Conservation (phyloP, 2,888 invertebrate species). For the Epinotia bilunana region DNA sequence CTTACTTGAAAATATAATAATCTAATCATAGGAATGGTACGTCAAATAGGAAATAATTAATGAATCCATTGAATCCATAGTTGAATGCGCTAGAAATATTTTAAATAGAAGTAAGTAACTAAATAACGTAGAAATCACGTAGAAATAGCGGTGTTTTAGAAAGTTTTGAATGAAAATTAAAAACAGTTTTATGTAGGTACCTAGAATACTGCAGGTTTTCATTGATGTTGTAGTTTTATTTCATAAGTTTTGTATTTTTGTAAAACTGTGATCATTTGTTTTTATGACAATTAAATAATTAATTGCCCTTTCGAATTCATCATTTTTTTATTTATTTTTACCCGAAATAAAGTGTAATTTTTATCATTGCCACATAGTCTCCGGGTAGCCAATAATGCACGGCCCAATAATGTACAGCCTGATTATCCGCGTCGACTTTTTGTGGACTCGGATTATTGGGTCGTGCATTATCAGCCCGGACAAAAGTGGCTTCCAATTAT, state of each 20-base stretch:
- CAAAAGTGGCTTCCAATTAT: too few relatives aligned
- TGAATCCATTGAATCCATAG: background rate
- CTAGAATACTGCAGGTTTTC: constrained; percentile 19
- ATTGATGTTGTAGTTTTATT: constrained; percentile 39
- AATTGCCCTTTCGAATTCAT: constrained; percentile 5
- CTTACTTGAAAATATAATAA: too few relatives aligned
- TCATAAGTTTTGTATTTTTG: constrained; percentile 44
- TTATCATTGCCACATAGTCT: background rate
- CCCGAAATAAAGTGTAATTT: background rate
- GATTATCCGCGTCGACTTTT: too few relatives aligned
- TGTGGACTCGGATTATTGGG: too few relatives aligned
- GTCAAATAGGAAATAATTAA: background rate
- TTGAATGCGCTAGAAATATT: constrained; percentile 12
- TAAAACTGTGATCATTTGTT: constrained; percentile 43
- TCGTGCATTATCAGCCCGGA: too few relatives aligned
- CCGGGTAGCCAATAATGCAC: too few relatives aligned
- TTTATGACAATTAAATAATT: constrained; percentile 36
- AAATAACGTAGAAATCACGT: background rate
- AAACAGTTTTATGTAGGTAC: constrained; percentile 13
- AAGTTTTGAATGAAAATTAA: background rate
- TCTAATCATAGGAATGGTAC: too few relatives aligned
- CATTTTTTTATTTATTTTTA: background rate
- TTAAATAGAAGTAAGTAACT: constrained; percentile 13
- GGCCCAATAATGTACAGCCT: too few relatives aligned
- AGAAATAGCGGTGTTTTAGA: constrained; percentile 6